Conservation (phyloP, 2,113 vertebrate genomes). For the Tricholaema leucomelas region DNA sequence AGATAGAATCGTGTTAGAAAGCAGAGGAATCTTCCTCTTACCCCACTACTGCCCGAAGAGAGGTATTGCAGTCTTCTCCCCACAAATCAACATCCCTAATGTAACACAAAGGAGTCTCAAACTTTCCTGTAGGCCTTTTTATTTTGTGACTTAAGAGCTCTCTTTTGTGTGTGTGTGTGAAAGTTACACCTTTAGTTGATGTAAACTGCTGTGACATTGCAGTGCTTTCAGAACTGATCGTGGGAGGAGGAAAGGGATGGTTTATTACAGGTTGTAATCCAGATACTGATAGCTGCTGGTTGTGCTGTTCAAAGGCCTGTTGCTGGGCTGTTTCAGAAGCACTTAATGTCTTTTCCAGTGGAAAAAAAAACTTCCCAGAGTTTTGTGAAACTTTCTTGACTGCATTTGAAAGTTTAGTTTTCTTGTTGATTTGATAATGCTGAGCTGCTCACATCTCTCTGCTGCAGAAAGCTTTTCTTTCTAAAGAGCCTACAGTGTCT, state of each 20-base stretch:
- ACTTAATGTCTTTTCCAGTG: not conserved
- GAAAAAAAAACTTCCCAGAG: not conserved
- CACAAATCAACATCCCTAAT: not conserved
- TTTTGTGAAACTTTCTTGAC: not conserved
- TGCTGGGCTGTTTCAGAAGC: not conserved
- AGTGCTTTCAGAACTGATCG: not conserved
- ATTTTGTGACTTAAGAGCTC: not conserved
- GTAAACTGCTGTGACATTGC: not conserved
- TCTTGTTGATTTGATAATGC: not conserved
- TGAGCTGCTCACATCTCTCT: not conserved
- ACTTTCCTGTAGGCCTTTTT: not conserved
- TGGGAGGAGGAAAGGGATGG: not conserved
- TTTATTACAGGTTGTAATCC: constrained; percentile 22
- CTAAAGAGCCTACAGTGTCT: constrained; percentile 12
- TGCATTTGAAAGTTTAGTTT: not conserved
- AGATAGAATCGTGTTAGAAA: not conserved
- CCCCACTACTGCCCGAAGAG: not conserved
- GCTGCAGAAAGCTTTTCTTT: constrained; percentile 15
- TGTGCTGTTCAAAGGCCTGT: not conserved
- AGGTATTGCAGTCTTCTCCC: not conserved
- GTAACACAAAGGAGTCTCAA: not conserved
- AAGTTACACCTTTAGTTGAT: not conserved
- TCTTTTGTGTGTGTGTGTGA: not conserved
- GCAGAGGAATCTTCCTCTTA: not conserved
- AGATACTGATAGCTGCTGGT: not conserved